Conservation (phyloP, 2,113 vertebrate genomes). For the Rissa tridactyla region DNA sequence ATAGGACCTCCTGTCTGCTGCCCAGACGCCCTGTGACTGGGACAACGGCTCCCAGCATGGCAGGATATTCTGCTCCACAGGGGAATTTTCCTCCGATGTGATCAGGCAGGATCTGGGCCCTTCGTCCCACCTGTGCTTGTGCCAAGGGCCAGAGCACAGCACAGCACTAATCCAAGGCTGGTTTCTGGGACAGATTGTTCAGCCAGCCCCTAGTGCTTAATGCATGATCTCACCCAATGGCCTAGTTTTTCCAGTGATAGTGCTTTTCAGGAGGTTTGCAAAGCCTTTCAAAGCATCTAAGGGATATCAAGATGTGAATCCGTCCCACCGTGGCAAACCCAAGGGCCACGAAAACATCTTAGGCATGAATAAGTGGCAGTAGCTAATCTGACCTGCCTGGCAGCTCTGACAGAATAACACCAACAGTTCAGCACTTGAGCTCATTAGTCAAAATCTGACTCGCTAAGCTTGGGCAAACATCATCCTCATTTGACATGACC, state of each 20-base stretch:
- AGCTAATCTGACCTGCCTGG: constrained; percentile 14
- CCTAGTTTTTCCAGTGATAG: constrained; percentile 58
- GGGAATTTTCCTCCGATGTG: neutral
- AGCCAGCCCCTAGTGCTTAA: constrained; percentile 59
- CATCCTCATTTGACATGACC: neutral
- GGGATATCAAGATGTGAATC: neutral
- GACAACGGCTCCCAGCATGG: neutral
- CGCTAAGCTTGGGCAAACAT: constrained; percentile 4
- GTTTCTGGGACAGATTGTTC: constrained; percentile 62
- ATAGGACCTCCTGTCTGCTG: neutral
- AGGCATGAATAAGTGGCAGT: neutral
- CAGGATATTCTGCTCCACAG: neutral
- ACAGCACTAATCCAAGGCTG: constrained; percentile 43
- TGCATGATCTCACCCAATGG: constrained; percentile 60
- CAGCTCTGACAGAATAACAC: neutral
- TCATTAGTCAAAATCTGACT: constrained; percentile 35
- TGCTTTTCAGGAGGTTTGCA: constrained; percentile 55
- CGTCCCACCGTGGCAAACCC: neutral
- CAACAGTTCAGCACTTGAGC: neutral
- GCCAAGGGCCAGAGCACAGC: constrained; percentile 44
- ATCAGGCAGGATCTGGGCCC: constrained; percentile 4
- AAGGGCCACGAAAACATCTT: neutral
- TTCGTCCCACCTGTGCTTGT: constrained; percentile 21
- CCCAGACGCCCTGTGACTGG: rapidly evolving
- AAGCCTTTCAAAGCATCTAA: neutral